A percentile compares a stretch with the other conserved stretches of the same genome.
These are phyloP conservation scores for Cephus runcator DNA, from an alignment of 2,888 invertebrate genomes.

Conservation along the genomic window DNA sequence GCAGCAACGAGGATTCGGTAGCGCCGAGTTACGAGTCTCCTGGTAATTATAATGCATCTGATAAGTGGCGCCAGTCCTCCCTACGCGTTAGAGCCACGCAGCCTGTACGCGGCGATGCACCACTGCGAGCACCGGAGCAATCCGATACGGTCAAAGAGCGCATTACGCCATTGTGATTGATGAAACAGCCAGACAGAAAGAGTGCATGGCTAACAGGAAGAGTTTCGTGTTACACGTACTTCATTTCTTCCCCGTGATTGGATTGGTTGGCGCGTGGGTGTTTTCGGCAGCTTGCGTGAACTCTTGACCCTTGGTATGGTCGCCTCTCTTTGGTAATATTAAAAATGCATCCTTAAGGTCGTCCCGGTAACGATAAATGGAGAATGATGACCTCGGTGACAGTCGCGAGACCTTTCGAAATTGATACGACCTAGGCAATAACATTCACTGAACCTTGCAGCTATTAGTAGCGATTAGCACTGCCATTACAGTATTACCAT, in stretches of 20 bases:
- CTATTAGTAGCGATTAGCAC: not conserved
- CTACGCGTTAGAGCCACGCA: not conserved
- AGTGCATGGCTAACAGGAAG: not conserved
- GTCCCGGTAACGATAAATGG: not conserved
- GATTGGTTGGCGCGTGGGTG: not conserved
- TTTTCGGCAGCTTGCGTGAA: not conserved
- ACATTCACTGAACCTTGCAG: not conserved
- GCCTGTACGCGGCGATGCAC: not conserved
- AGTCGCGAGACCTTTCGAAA: not conserved
- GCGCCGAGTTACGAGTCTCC: not conserved
- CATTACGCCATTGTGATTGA: constrained; percentile 8
- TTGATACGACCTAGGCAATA: not conserved
- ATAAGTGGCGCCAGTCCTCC: constrained; percentile 1
- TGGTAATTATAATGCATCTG: constrained; percentile 4
- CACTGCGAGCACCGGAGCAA: not conserved
- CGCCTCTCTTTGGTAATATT: not conserved
- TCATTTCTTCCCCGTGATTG: not conserved
- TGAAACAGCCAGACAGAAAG: not conserved
- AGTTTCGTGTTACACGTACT: constrained; percentile 4
- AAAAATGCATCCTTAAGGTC: not conserved
- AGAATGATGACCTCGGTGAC: not conserved
- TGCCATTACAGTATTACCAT: not conserved
- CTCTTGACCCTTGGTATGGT: not conserved
- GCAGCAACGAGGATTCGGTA: not conserved
- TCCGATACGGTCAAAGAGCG: constrained; percentile 6